Evolutionary conservation across 2,113 vertebrate species (phyloP), one percentile per base, ranked within the genome.

Genomic region (Turnix velox): DNA sequence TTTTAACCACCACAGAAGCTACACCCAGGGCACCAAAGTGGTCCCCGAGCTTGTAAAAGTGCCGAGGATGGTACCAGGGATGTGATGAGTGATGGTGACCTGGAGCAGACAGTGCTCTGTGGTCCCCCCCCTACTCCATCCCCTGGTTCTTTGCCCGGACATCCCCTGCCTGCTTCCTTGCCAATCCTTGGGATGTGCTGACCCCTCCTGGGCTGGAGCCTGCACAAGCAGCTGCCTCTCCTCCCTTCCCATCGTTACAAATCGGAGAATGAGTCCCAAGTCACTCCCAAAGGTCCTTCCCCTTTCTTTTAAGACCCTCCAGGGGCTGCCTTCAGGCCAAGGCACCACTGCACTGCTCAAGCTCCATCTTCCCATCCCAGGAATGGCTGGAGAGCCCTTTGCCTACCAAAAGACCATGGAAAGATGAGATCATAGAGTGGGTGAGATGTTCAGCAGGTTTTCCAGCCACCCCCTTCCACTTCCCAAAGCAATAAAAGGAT

Each of bases 131-230:
- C n/a, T n/a, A n/a, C n/a, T n/a, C n/a, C 52, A 27, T 37, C 25
- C 27, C 43, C 40, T 2, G 12, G 5, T 33, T 18, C 43, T 45
- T 18, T 12, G 11, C 9, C 11, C 27, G 3, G 8, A 7, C 43
- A 59, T 40, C 82, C 57, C 24, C 20, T 18, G 23, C 28, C 28
- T 14, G 35, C 19, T 73, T 31, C 22, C 5, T 5, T 69, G 46
- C 35, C 87, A 83, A 86, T 83, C 62, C 76, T 79, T 91, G 76
- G 81, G 67, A 75, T 94, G 42, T 94, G 87, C 94, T 94, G 94
- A 85, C 92, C 92, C 35, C 94, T 95, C 72, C 92, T 80, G 94
- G 90, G 54, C 80, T 65, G 33, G 52, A 76, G 51, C 68, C 80
- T 67, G 51, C 37, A 46, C 37, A 14, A 57, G 65, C 69, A 77